Base-by-base conservation (phyloP, 2,113 vertebrate genomes). In the Pseudorectes ferrugineus region DNA sequence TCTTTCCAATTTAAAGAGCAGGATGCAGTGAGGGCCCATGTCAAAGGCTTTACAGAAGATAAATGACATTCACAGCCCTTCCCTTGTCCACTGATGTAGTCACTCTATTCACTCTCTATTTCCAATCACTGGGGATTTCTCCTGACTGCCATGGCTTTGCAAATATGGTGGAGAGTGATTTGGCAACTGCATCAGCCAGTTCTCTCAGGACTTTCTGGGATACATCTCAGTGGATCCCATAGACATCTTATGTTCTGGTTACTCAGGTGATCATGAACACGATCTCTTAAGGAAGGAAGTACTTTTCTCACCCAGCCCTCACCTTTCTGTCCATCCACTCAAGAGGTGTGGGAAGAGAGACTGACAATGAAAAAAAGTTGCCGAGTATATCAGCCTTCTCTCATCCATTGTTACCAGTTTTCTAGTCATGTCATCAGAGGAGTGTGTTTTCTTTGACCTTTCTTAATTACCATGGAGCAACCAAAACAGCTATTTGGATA, bases 351-450 rank as follows among this genome's bases (percentile, higher is more conserved):
- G 5, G 14, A 84, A 63, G 28, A 74, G 26, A 59, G 15, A 20
- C 0, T 59, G 68, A 33, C 33, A 33, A 14, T 5, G 28, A 71
- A 55, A 48, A 78, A 31, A 29, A 2, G 2, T 24, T 63, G 20
- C 48, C 71, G 40, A 59, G 15, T 59, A 40, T 31, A 29, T 75
- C 40, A 59, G 15, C 11, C 38, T 87, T 57, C 23, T 87, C 25
- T 65, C 24, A 33, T 40, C 24, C 2, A 0, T 48, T 59, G 5
- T 65, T 80, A 66, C 13, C 2, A 2, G 19, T 23, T 66, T 85
- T 46, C 22, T 25, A 26, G 42, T 49, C 0, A 0, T 45, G 5
- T 18, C n/a, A 51, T 59, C 15, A 38, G 15, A 21, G 12, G 5
- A 36, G 22, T 31, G 22, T 0, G 0, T 67, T 78, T 74, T 84